Conservation (phyloP, 37 sponge, comb jelly and placozoan species). For the Agelas oroides region DNA sequence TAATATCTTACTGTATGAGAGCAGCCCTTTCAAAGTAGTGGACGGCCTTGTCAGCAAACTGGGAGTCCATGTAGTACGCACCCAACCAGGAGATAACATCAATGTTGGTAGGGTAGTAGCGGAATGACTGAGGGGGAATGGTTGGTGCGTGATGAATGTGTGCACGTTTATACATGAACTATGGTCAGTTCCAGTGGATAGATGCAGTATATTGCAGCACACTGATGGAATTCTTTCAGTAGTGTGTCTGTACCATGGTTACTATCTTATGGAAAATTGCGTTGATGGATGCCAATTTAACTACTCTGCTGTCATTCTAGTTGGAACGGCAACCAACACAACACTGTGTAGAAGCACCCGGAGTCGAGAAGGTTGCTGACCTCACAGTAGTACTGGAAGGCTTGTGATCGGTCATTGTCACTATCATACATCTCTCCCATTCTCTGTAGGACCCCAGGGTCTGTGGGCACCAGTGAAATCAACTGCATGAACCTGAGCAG, state of each 20-base stretch:
- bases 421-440: slow-evolving; percentile 92
- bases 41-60: slow-evolving; percentile 93
- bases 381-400: slow-evolving; percentile 93
- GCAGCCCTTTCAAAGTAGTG: slow-evolving; percentile 93
- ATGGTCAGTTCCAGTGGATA: background rate
- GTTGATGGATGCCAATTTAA: too few species aligned
- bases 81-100: slow-evolving; percentile 97
- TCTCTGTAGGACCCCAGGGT: slow-evolving; percentile 82
- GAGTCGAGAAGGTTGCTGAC: slow-evolving; percentile 50
- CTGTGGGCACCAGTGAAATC: slow-evolving; percentile 92
- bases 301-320: too few species aligned
- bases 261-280: too few species aligned
- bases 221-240: too few species aligned
- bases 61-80: slow-evolving; percentile 95
- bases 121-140: slow-evolving; percentile 71
- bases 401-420: slow-evolving; percentile 86
- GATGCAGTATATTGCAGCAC: too few species aligned
- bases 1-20: slow-evolving; percentile 74
- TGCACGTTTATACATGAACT: background rate
- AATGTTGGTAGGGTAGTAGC: slow-evolving; percentile 95
- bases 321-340: too few species aligned
- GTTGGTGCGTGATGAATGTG: background rate
- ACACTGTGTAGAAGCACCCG: too few species aligned
- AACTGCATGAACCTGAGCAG: slow-evolving; percentile 88
- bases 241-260: too few species aligned